Conservation (phyloP, 2,113 vertebrate species). For the Saccopteryx leptura region DNA sequence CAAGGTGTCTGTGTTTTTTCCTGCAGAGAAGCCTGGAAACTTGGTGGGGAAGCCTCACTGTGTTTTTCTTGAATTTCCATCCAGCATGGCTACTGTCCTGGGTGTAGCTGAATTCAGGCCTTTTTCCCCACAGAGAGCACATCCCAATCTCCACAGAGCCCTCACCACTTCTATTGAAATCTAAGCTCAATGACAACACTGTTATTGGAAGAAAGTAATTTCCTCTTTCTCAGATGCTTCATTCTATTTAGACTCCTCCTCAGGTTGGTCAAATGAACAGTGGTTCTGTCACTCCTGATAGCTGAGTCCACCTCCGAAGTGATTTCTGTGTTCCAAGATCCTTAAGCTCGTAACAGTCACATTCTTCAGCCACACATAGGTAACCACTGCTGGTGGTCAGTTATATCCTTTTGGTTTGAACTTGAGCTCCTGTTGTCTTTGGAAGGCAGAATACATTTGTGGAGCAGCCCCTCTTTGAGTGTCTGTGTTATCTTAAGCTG, state of each 20-base stretch:
- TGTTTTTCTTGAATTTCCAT: conserved; percentile 12
- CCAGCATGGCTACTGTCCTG: neutral
- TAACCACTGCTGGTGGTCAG: neutral
- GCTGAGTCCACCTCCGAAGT: neutral
- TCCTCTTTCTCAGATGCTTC: conserved; percentile 25
- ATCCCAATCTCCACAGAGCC: neutral
- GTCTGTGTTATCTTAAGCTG: neutral
- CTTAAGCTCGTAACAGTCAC: neutral
- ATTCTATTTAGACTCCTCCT: conserved; percentile 49
- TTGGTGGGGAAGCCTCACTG: neutral
- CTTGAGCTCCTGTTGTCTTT: neutral
- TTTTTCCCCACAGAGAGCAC: conserved; percentile 36
- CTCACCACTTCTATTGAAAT: conserved; percentile 59
- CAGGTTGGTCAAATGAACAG: conserved; percentile 1
- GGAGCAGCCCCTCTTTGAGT: neutral
- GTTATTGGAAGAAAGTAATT: conserved; percentile 59
- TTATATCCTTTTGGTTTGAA: neutral
- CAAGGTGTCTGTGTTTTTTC: neutral
- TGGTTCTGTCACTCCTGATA: neutral
- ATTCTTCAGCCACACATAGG: neutral
- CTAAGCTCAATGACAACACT: conserved; percentile 59
- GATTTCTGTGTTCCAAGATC: conserved; percentile 47
- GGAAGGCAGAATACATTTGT: neutral
- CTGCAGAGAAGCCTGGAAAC: neutral
- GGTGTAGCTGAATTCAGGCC: conserved; percentile 36